Conservation (phyloP, 2,797 vertebrate genomes). For the Gymnothorax reevesii region DNA sequence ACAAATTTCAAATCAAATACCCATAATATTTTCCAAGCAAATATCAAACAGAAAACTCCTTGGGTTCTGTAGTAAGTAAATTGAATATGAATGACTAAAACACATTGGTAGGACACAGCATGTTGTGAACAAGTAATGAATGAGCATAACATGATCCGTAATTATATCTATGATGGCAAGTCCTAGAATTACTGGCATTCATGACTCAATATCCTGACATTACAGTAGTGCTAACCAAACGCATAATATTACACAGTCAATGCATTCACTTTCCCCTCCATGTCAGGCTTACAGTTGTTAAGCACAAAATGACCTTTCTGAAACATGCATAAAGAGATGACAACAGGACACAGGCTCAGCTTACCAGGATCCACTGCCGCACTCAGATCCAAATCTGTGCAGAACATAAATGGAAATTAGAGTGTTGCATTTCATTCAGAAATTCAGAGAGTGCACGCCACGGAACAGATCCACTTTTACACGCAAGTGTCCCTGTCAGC, state of each 20-base stretch:
- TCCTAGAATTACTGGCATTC: background rate
- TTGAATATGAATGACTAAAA: background rate
- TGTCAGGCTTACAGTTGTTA: background rate
- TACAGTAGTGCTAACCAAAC: background rate
- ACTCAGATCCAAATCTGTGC: background rate
- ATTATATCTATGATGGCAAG: background rate
- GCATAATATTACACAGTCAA: background rate
- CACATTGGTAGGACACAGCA: background rate
- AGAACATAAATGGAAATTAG: conserved; percentile 6
- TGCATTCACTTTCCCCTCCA: background rate
- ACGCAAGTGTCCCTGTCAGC: background rate
- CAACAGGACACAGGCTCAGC: background rate
- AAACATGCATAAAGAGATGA: background rate
- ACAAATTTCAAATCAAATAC: no score
- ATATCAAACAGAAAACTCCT: background rate
- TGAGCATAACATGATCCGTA: background rate
- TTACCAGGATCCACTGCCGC: conserved; percentile 32
- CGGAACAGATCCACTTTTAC: background rate
- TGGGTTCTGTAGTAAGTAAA: background rate
- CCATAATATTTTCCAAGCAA: background rate
- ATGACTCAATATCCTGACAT: background rate
- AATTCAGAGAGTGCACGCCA: background rate
- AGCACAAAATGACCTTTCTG: background rate
- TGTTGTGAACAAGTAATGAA: background rate
- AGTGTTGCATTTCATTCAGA: conserved; percentile 3